These are phyloP conservation scores for Caenorhabditis sp. DNA, from an alignment of 2,888 invertebrate genomes.

Conservation along the genomic window DNA sequence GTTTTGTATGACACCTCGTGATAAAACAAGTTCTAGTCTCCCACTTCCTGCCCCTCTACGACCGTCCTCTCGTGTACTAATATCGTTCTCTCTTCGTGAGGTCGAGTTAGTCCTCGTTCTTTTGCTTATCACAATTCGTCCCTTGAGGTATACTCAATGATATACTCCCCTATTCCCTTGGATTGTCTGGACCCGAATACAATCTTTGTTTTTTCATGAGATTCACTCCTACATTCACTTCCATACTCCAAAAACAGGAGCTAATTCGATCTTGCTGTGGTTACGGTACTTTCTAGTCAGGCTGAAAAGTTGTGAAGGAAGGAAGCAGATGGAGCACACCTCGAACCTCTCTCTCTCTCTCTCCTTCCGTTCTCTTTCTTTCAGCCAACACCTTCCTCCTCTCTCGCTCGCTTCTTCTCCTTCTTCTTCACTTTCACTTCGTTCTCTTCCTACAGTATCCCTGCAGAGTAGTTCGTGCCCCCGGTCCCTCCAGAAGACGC, in stretches of 20 bases:
- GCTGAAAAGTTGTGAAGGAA: not conserved
- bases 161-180: slow-evolving; percentile 44
- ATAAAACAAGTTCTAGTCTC: slow-evolving; percentile 26
- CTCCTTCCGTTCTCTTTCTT: not conserved
- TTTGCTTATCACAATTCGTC: not conserved
- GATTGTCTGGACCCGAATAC: slow-evolving; percentile 23
- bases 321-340: not conserved
- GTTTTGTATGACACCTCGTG: slow-evolving; percentile 29
- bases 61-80: slow-evolving; percentile 4
- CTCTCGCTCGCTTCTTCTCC: not conserved
- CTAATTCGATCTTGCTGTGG: not conserved
- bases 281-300: slow-evolving; percentile 6
- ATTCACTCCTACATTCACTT: not conserved
- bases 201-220: slow-evolving; percentile 42
- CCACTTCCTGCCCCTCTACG: slow-evolving; percentile 3
- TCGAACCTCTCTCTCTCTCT: not conserved
- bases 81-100: slow-evolving; percentile 1
- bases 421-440: not conserved
- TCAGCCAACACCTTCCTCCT: not conserved
- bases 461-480: slow-evolving; percentile 10
- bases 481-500: not conserved
- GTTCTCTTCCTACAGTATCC: slow-evolving; percentile 2
- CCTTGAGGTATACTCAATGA: slow-evolving; percentile 1
- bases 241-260: slow-evolving; percentile 13
- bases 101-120: too few species aligned